Base-by-base conservation (phyloP, 2,797 vertebrate species). In the Neosilurus mollespiculum region DNA sequence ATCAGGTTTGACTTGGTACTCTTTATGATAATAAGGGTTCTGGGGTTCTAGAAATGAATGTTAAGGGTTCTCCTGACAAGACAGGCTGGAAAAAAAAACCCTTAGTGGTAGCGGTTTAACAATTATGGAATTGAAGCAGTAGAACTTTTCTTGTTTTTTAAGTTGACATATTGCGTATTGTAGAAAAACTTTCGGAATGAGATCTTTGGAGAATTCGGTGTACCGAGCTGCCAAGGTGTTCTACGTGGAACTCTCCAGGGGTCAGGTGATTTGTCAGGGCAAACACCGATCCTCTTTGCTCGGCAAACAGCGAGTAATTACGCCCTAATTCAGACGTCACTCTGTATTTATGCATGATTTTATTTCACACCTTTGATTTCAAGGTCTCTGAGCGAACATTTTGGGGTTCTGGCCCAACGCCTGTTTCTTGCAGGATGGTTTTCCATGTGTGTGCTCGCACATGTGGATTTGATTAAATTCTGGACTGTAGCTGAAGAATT, bases 301-400 rank as follows among this genome's bases (percentile, higher is more conserved):
- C 87, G 83, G 83, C 86, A 90, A 90, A 90, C 71, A 84, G 83
- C 67, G 86, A 91, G 92, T 90, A 91, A 90, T 89, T 91, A 87
- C 88, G 82, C 87, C 87, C 90, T 90, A 89, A 88, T 90, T 92
- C 87, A 87, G 20, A 6, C 14, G 87, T 92, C 71, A 0, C 89
- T 86, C 34, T 87, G 87, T 84, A 88, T 90, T 89, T 91, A 89
- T 90, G 91, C 89, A 89, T 70, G 87, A 92, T 85, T 85, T 87
- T 87, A 76, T 85, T 56, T 81, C 71, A 80, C 80, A 59, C 84
- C 67, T 88, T 90, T 86, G 81, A 88, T 91, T 87, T 70, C 78
- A 85, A 78, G 65, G 51, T 79, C 78, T 83, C 80, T 61, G 66
- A 61, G 59, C 0, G 14, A 18, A 64, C 37, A 53, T 2, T 65